These are phyloP conservation scores for Hiodon alosoides DNA, from an alignment of 2,113 vertebrate genomes.

Conservation along the genomic window DNA sequence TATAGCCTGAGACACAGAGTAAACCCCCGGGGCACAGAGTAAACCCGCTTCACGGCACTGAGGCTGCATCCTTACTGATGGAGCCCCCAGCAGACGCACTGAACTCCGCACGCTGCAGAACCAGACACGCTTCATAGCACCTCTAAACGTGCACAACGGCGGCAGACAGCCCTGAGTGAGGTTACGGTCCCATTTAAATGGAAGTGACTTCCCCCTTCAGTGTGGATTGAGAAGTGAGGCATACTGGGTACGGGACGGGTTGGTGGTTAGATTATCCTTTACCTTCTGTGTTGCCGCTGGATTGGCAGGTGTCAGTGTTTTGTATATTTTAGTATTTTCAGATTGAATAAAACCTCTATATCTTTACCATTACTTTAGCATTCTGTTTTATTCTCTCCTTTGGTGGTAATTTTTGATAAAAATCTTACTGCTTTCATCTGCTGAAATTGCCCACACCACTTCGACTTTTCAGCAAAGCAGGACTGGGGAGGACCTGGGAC, in stretches of 20 bases:
- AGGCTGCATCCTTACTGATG: too few species aligned
- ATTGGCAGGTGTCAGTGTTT: slow-evolving; percentile 73
- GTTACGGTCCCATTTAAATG: not conserved
- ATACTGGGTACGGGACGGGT: not conserved
- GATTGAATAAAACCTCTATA: slow-evolving; percentile 47
- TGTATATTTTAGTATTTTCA: slow-evolving; percentile 70
- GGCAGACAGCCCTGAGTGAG: not conserved
- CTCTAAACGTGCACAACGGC: too few species aligned
- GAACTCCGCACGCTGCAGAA: too few species aligned
- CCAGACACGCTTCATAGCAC: too few species aligned
- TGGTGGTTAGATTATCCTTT: slow-evolving; percentile 35
- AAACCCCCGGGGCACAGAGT: too few species aligned
- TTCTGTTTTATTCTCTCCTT: not conserved
- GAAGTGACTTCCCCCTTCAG: not conserved
- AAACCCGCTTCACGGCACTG: too few species aligned
- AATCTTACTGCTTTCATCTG: too few species aligned
- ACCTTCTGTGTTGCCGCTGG: slow-evolving; percentile 68
- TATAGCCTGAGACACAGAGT: too few species aligned
- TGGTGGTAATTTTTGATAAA: not conserved
- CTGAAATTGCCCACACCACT: slow-evolving; percentile 1
- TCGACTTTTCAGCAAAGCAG: too few species aligned
- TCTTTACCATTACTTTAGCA: not conserved
- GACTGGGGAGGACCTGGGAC: too few species aligned
- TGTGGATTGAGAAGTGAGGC: not conserved
- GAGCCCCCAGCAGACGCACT: too few species aligned